Conservation (phyloP, 2,113 vertebrate genomes). For the Peromyscus maniculatus region DNA sequence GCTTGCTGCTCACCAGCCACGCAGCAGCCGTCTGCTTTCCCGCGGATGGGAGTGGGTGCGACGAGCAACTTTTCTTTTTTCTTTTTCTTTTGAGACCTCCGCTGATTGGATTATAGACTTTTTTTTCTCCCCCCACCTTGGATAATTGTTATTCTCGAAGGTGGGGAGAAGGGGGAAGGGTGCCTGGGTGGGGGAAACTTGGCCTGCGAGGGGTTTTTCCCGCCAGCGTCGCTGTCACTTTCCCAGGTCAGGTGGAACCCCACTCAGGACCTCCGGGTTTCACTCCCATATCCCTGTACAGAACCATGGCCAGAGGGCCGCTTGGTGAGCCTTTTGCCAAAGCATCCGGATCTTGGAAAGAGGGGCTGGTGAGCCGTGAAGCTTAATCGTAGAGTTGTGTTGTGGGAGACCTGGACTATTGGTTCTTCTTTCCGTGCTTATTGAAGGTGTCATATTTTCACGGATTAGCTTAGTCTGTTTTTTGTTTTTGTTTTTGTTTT, state of each 20-base stretch:
- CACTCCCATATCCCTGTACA: background rate
- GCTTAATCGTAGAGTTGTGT: background rate
- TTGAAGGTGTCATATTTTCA: conserved; percentile 5
- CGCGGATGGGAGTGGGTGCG: background rate
- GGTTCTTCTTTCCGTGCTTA: background rate
- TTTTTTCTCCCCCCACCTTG: background rate
- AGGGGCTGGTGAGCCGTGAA: background rate
- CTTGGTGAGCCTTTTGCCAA: background rate
- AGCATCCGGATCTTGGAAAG: background rate
- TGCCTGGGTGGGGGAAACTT: conserved; percentile 18
- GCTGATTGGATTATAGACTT: conserved; percentile 31
- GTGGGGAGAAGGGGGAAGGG: conserved; percentile 33
- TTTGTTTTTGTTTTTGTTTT: too few species aligned
- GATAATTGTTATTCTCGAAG: background rate
- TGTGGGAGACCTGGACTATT: background rate
- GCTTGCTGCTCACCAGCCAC: background rate
- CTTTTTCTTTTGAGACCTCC: background rate
- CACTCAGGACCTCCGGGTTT: background rate
- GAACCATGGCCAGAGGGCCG: background rate
- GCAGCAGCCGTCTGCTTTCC: background rate
- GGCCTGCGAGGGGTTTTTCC: conserved; percentile 49
- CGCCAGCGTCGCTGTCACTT: conserved; percentile 76
- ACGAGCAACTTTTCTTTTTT: background rate
- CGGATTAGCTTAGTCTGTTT: background rate
- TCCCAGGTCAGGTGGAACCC: conserved; percentile 15